These are phyloP conservation scores for Doryteuthis pealeii DNA, from an alignment of 1,140 invertebrate species.

Conservation along the genomic window DNA sequence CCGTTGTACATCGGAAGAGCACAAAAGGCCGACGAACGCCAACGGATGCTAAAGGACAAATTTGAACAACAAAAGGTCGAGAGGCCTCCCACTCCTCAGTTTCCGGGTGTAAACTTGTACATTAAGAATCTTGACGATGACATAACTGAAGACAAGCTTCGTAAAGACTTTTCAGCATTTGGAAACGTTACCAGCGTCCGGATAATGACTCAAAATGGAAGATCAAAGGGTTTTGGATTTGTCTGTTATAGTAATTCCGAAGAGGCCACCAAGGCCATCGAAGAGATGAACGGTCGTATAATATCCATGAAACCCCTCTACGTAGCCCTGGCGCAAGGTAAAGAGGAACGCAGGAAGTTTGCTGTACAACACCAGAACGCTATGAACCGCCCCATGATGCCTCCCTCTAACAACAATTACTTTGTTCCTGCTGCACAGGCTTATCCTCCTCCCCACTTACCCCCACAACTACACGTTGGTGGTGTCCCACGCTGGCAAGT, in stretches of 20 bases:
- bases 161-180: conserved; percentile 90
- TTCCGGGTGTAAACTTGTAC: conserved; percentile 91
- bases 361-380: conserved; percentile 97
- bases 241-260: conserved; percentile 96
- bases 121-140: conserved; percentile 98
- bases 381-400: conserved; percentile 81
- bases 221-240: conserved; percentile 93
- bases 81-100: conserved; percentile 73
- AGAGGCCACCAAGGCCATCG: conserved; percentile 98
- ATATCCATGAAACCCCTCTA: conserved; percentile 95
- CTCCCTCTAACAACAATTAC: conserved; percentile 67
- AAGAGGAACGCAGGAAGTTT: conserved; percentile 92
- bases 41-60: conserved; percentile 93
- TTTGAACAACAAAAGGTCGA: conserved; percentile 93
- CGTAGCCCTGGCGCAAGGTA: conserved; percentile 97
- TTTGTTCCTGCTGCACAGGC: conserved; percentile 80
- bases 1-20: conserved; percentile 79
- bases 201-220: conserved; percentile 64
- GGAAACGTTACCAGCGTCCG: conserved; percentile 97
- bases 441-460: conserved; percentile 71
- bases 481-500: conserved; percentile 72
- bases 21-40: conserved; percentile 97
- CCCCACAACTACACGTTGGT: conserved; percentile 73
- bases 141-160: conserved; percentile 91
- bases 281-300: conserved; percentile 96